Percentiles rank a stretch among this genome's conserved stretches.
These are phyloP conservation scores for Xanthia togata DNA, from an alignment of 2,888 invertebrate species.

Conservation along the genomic window DNA sequence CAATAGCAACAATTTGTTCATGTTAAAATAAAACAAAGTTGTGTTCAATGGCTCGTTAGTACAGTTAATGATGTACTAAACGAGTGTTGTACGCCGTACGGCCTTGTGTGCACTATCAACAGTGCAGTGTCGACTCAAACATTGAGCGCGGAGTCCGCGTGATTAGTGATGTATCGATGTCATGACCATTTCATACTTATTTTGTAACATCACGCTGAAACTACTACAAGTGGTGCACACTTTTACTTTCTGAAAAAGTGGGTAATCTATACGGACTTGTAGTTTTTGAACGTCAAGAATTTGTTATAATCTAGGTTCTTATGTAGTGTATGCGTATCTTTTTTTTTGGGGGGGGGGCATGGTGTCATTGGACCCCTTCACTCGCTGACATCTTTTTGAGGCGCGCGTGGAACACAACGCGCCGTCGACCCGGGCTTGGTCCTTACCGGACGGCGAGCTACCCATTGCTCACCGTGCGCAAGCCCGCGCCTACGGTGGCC, in stretches of 20 bases:
- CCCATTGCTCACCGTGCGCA: too few species aligned
- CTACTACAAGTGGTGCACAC: background rate
- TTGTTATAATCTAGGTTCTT: background rate
- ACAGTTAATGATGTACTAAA: slow-evolving; percentile 1
- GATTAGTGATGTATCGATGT: background rate
- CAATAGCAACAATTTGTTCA: background rate
- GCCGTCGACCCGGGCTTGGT: too few species aligned
- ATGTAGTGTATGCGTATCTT: background rate
- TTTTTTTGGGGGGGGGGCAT: too few species aligned
- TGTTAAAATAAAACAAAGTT: background rate
- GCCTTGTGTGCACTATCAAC: slow-evolving; percentile 3
- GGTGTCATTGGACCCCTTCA: too few species aligned
- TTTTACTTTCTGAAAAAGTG: background rate
- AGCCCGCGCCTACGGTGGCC: too few species aligned
- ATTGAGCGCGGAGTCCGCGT: slow-evolving; percentile 11
- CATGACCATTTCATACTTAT: background rate
- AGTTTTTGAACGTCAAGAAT: background rate
- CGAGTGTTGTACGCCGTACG: slow-evolving; percentile 11
- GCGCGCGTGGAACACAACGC: too few species aligned
- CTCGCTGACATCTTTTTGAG: too few species aligned
- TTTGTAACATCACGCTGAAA: background rate
- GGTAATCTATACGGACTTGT: background rate
- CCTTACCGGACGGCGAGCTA: too few species aligned
- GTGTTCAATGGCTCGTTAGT: background rate
- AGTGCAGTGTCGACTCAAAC: slow-evolving; percentile 2